These are phyloP conservation scores for Phoxinus dragarum DNA, from an alignment of 2,797 vertebrate genomes.

Conservation along the genomic window DNA sequence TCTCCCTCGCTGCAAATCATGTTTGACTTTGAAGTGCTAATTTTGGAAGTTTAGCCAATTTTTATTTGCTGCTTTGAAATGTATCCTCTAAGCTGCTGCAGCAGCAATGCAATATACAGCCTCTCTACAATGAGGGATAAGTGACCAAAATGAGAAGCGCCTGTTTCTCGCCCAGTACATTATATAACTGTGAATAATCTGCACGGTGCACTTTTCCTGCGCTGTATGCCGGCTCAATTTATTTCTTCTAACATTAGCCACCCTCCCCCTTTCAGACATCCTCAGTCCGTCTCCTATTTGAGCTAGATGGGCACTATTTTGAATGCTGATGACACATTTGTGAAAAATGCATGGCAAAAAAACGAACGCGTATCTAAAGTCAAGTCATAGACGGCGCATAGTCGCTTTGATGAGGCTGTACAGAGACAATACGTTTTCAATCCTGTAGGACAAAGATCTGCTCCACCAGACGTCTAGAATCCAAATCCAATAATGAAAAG, in stretches of 20 bases:
- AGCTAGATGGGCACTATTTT: conserved; percentile 70
- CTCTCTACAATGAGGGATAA: conserved; percentile 87
- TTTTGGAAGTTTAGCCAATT: conserved; percentile 90
- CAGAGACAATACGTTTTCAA: conserved; percentile 49
- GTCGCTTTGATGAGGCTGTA: conserved; percentile 38
- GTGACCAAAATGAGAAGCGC: conserved; percentile 85
- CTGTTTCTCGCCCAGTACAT: conserved; percentile 81
- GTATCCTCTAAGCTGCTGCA: conserved; percentile 86
- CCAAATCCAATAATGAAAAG: conserved; percentile 57
- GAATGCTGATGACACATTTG: conserved; percentile 57
- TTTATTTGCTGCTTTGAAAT: conserved; percentile 90
- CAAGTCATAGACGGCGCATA: neutral
- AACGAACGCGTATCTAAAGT: conserved; percentile 40
- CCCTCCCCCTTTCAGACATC: conserved; percentile 66
- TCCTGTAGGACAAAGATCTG: conserved; percentile 52
- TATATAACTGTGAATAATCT: conserved; percentile 87
- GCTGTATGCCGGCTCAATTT: conserved; percentile 79
- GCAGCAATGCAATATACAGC: conserved; percentile 85
- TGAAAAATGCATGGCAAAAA: conserved; percentile 49
- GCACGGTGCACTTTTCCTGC: conserved; percentile 78
- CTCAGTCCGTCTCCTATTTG: conserved; percentile 68
- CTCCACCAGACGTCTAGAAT: conserved; percentile 50
- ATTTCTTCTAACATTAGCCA: conserved; percentile 79
- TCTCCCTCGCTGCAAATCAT: conserved; percentile 83
- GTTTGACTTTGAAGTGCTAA: conserved; percentile 90